Conservation (phyloP, 2,888 invertebrate genomes). For the Apodemia zela region DNA sequence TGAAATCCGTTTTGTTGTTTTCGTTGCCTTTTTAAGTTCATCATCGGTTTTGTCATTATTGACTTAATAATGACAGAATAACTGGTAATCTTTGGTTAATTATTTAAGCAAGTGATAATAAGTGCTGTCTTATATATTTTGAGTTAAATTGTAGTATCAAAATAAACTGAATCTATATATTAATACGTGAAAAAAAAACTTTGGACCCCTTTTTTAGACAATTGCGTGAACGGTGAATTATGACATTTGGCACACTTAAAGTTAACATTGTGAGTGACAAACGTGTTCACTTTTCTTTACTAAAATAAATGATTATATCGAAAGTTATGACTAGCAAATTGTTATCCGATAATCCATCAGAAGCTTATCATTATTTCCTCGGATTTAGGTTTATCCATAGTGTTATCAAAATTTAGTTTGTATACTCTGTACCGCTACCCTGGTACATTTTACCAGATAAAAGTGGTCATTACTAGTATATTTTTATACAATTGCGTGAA, state of each 20-base stretch:
- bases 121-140: no score
- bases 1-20: conserved; percentile 10
- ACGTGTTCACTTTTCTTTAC: no score
- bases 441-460: background rate
- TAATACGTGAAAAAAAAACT: no score
- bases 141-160: no score
- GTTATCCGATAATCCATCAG: background rate
- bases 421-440: background rate
- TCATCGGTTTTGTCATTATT: conserved; percentile 8
- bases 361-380: background rate
- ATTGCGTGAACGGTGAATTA: no score
- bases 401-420: background rate
- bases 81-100: background rate
- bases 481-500: no score
- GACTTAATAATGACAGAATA: conserved; percentile 1
- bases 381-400: background rate
- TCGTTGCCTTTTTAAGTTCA: background rate
- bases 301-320: no score
- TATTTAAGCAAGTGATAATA: background rate
- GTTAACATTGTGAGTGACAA: no score
- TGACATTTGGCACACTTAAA: no score
- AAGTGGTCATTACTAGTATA: background rate
- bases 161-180: no score
- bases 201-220: no score
- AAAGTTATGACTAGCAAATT: no score